These are phyloP conservation scores for Danio choprae DNA, from an alignment of 2,797 vertebrate genomes.

Conservation along the genomic window DNA sequence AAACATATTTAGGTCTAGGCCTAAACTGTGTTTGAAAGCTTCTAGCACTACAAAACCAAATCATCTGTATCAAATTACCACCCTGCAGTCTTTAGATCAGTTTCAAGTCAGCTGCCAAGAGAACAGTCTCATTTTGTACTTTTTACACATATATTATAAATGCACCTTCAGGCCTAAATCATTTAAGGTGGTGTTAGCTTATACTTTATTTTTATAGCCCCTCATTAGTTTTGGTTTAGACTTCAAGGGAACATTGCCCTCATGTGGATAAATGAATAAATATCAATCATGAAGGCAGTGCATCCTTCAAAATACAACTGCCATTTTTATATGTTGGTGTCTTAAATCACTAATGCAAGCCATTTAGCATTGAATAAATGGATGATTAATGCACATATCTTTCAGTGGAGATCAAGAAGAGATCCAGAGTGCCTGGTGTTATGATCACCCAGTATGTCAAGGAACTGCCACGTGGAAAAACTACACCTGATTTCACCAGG, in stretches of 20 bases:
- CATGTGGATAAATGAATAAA: slow-evolving; percentile 5
- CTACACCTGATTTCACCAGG: slow-evolving; percentile 82
- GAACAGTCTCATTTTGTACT: neutral
- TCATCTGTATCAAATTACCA: neutral
- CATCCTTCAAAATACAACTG: neutral
- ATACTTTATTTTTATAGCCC: neutral
- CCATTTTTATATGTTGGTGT: neutral
- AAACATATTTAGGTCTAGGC: neutral
- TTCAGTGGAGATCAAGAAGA: slow-evolving; percentile 77
- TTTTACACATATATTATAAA: neutral
- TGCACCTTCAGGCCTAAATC: neutral
- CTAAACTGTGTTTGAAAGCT: neutral
- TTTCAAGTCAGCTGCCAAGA: neutral
- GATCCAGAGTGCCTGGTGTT: slow-evolving; percentile 84
- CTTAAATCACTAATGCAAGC: neutral
- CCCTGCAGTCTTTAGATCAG: neutral
- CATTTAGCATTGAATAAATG: neutral
- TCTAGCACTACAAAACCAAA: neutral
- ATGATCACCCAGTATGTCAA: slow-evolving; percentile 82
- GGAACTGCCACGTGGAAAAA: slow-evolving; percentile 80
- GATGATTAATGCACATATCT: slow-evolving; percentile 37
- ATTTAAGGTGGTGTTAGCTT: neutral
- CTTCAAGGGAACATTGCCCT: slow-evolving; percentile 28
- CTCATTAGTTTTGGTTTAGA: neutral
- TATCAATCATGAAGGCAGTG: neutral